phyloP scores from a whole-genome alignment of 2,797 vertebrate genomes.

The Mus spretus region DNA sequence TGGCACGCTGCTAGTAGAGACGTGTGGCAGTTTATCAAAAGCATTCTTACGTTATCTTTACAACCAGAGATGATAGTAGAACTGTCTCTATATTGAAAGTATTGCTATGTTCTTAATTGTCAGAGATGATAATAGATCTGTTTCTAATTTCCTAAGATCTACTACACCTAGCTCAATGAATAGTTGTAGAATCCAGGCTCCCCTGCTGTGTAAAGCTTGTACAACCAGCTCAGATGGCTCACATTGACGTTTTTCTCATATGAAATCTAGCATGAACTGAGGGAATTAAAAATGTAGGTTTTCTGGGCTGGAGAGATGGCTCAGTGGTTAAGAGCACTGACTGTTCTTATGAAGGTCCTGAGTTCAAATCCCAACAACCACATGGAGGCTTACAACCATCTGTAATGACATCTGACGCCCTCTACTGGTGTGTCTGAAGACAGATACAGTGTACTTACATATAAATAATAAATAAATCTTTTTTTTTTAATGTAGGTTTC shows the following conservation, averaged over 20 bases:
- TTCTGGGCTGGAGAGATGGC: neutral
- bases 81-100: neutral
- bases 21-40: neutral
- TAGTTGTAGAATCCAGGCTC: constrained; percentile 8
- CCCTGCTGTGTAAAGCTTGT: neutral
- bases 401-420: too few species aligned
- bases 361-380: too few species aligned
- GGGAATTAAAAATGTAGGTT: neutral
- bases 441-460: too few species aligned
- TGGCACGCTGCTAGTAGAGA: neutral
- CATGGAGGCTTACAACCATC: too few species aligned
- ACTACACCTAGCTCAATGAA: neutral
- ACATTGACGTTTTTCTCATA: constrained; percentile 35
- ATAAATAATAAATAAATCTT: too few species aligned
- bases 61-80: neutral
- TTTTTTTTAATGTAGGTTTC: neutral
- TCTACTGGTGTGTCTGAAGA: too few species aligned
- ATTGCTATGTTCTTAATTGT: neutral
- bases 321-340: too few species aligned
- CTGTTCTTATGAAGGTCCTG: too few species aligned
- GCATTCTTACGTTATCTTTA: neutral
- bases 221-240: constrained; percentile 13
- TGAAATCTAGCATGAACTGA: constrained; percentile 14
- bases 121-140: neutral
- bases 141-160: neutral